phyloP scores from a whole-genome alignment of 2,113 vertebrate species.

The Cercopithecus mona region DNA sequence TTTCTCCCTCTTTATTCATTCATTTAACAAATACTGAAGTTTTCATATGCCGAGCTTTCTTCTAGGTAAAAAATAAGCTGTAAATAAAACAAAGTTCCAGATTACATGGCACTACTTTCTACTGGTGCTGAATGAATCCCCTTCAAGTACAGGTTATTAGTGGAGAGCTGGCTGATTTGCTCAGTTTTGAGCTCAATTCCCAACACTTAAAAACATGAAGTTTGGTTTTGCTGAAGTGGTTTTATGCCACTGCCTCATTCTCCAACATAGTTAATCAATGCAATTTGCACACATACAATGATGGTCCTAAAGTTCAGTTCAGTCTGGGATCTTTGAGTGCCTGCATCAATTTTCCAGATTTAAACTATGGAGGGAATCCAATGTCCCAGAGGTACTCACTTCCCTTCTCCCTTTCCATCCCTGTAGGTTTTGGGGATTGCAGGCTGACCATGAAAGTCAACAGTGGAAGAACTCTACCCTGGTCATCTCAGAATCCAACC shows the following conservation, averaged over 20 bases:
- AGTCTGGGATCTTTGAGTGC: background rate
- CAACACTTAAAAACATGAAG: background rate
- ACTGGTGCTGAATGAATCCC: background rate
- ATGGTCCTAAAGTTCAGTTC: background rate
- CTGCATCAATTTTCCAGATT: background rate
- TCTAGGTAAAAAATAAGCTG: background rate
- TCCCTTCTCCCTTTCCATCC: background rate
- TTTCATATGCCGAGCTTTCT: background rate
- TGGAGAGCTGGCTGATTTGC: background rate
- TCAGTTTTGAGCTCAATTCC: background rate
- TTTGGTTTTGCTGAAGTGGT: background rate
- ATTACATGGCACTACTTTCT: background rate
- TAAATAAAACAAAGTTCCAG: background rate
- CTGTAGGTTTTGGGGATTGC: background rate
- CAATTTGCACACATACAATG: background rate
- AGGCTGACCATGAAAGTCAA: background rate
- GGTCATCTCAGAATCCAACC: background rate
- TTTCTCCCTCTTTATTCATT: background rate
- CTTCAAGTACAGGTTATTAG: background rate
- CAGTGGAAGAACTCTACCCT: background rate
- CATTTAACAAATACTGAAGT: background rate
- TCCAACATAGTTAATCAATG: background rate
- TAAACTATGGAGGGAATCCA: too few relatives aligned
- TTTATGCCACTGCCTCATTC: background rate
- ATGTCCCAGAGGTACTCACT: accelerated